These are phyloP conservation scores for Philopedon plagiatum DNA, from an alignment of 2,888 invertebrate species.

Conservation along the genomic window DNA sequence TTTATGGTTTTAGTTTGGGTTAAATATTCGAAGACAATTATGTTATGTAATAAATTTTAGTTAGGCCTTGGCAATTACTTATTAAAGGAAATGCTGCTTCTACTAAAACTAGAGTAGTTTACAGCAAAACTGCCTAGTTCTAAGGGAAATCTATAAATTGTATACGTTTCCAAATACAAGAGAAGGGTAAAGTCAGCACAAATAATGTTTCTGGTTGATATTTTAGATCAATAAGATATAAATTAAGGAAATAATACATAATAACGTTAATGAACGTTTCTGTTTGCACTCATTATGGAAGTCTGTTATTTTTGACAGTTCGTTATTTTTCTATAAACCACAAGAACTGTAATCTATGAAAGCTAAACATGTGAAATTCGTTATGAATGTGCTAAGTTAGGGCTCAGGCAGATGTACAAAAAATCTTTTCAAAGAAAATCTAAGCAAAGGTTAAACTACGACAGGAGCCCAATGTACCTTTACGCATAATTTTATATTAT, in stretches of 20 bases:
- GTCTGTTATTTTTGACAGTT: too few species aligned
- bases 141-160: conserved; percentile 4
- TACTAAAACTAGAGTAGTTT: neutral
- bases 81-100: conserved; percentile 3
- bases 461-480: too few species aligned
- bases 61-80: conserved; percentile 7
- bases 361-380: too few species aligned
- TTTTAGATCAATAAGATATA: neutral
- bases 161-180: neutral
- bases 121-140: conserved; percentile 6
- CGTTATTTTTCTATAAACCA: too few species aligned
- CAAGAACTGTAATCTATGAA: too few species aligned
- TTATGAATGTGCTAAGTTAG: too few species aligned
- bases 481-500: too few species aligned
- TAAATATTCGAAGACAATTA: conserved; percentile 4
- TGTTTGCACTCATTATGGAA: too few species aligned
- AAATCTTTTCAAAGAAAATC: too few species aligned
- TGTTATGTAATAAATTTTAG: conserved; percentile 7
- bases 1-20: neutral
- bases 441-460: too few species aligned
- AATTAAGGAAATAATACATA: neutral
- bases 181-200: conserved; percentile 3
- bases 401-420: too few species aligned
- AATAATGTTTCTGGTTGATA: neutral
- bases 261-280: too few species aligned